A percentile compares a stretch with the other conserved stretches of the same genome.
Evolutionary conservation across 2,797 vertebrate species (phyloP).

Genomic region (Peromyscus aztecus): DNA sequence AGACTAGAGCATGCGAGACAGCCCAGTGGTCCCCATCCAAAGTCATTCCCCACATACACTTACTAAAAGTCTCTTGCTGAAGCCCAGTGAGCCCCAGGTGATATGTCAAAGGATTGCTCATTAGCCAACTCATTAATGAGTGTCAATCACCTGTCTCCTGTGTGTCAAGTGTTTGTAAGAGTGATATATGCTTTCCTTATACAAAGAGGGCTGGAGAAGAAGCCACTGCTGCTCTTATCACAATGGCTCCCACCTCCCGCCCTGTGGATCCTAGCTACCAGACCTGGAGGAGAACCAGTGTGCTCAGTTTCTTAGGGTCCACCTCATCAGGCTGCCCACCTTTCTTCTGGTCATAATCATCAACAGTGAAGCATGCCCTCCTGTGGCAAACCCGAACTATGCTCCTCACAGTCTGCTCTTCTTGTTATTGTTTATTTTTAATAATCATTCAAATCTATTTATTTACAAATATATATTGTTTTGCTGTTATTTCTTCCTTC

Average conservation of each 20-base stretch:
- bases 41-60: background rate
- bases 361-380: background rate
- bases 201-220: background rate
- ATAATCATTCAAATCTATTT: background rate
- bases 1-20: background rate
- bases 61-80: background rate
- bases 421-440: background rate
- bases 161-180: background rate
- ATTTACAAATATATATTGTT: background rate
- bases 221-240: rapidly evolving
- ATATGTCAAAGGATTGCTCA: background rate
- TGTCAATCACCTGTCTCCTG: background rate
- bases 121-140: background rate
- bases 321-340: rapidly evolving
- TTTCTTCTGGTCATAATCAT: background rate
- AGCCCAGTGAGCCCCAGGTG: background rate
- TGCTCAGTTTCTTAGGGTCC: background rate
- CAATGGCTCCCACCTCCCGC: background rate
- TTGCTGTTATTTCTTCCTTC: background rate
- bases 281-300: background rate
- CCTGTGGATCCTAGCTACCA: too few relatives aligned
- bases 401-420: background rate
- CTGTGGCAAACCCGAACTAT: too few relatives aligned
- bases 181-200: background rate
- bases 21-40: too few relatives aligned